Conservation (phyloP, 2,113 vertebrate species). For the Rhea americana region DNA sequence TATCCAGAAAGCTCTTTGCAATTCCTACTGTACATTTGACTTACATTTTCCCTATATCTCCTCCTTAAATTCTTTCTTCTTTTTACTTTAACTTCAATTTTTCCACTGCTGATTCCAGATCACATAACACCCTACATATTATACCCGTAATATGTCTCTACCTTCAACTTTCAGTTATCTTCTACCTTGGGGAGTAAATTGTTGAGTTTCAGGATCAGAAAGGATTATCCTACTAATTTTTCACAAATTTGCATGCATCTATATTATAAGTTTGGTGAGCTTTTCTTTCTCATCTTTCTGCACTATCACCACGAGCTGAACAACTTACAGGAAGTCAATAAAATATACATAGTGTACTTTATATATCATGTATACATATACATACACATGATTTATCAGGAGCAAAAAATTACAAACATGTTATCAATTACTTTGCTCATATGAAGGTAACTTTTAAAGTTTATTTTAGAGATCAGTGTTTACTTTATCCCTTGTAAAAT, state of each 20-base stretch:
- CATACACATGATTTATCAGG: neutral
- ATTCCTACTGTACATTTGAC: neutral
- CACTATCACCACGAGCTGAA: neutral
- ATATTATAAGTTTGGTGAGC: neutral
- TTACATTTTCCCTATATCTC: neutral
- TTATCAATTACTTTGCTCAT: neutral
- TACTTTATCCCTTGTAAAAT: neutral
- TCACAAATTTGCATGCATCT: neutral
- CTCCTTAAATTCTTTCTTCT: neutral
- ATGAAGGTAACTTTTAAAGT: neutral
- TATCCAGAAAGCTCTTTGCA: neutral
- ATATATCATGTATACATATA: neutral
- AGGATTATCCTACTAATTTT: neutral
- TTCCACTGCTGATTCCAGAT: neutral
- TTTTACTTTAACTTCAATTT: neutral
- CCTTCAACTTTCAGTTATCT: neutral
- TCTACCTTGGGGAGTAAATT: neutral
- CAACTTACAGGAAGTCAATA: neutral
- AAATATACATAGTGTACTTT: neutral
- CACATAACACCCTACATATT: neutral
- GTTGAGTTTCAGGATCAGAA: neutral
- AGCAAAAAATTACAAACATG: neutral
- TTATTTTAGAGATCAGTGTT: neutral
- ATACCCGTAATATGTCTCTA: neutral
- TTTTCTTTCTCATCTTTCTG: neutral